Base-by-base conservation (phyloP, 2,888 invertebrate species). In the Malthinus flaveolus region DNA sequence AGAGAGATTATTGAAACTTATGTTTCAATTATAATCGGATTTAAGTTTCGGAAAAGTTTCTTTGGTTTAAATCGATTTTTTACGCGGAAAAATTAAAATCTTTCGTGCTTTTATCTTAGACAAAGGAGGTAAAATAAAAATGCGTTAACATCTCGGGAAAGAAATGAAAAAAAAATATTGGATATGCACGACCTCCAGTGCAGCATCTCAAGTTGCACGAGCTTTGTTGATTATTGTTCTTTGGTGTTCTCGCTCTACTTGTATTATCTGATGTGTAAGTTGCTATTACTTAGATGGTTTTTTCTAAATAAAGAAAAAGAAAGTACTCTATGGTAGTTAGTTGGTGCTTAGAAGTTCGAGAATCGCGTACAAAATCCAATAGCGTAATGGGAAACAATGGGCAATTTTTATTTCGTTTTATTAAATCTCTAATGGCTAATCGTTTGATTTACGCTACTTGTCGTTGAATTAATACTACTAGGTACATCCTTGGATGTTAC, bases 401-500 rank as follows among this genome's bases (percentile, higher is more conserved):
- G 33, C 45, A 55, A 49, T 49, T 46, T 53, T 52, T 60, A 66
- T 64, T 61, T 65, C 59, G 56, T 56, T 62, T 65, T 62, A 66
- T 66, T 66, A 67, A 66, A 56, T 61, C 23, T 44, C 33, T 63
- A 65, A 66, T 66, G 65, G 61, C 65, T 59, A 64, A 66, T 64
- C 65, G 64, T 42, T 49, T 62, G 65, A 66, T 64, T 66, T 66
- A 65, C 62, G 49, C 57, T 45, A 52, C 39, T 53, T 60, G 65
- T 65, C 62, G 63, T 53, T 63, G 63, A 66, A 66, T 66, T 66
- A 62, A 60, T 61, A 61, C 62, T 56, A 53, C 49, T 35, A n/a
- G n/a, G n/a, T n/a, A n/a, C 49, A 53, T 48, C 49, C 59, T 45
- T 46, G 37, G 23, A 3, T 23, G 23, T 23, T 23, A 23, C 5